Evolutionary conservation across 2,888 invertebrate species (phyloP), one percentile per base, ranked within the genome.

Genomic region (Oxystoma pomonae): DNA sequence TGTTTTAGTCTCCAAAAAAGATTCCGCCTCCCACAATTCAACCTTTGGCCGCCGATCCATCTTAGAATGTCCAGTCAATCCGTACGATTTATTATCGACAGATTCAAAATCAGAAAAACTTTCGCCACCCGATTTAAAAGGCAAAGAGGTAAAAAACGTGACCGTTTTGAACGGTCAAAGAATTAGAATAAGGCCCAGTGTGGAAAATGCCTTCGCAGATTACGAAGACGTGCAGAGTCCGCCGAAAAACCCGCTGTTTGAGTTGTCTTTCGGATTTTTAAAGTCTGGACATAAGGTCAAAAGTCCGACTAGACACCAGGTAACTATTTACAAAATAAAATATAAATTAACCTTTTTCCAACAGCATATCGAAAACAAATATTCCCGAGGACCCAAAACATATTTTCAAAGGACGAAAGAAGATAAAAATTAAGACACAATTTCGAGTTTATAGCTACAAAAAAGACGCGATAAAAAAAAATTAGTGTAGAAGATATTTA

Each of bases 51-150:
- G 89, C 55, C 88, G 86, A 69, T 92, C 92, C 17, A 93, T 93
- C 68, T 81, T 93, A 53, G 90, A 91, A 72, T 93, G 92, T 81
- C 87, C 90, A 77, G 90, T 93, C 52, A 93, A 92, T 79, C 92
- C 93, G 1, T 93, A 93, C 76, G 90, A 91, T 69, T 83, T 93
- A 75, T 87, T 92, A 72, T 87, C 90, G 3, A 69, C 73, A 16
- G 74, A 82, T 35, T 35, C 35, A 35, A 35, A 35, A 35, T 35
- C 35, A 3, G 35, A 35, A 35, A 35, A 35, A 35, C 35, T 35
- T 12, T 3, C 3, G 12, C 12, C 35, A 7, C 5, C 12, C 35
- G 12, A 35, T 35, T 35, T 35, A 35, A 35, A 35, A 35, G 35
- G 35, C 21, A 63, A 61, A 61, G 57, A 56, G 20, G 16, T 21